Conservation (phyloP, 2,888 invertebrate genomes). For the Dicycla oo region DNA sequence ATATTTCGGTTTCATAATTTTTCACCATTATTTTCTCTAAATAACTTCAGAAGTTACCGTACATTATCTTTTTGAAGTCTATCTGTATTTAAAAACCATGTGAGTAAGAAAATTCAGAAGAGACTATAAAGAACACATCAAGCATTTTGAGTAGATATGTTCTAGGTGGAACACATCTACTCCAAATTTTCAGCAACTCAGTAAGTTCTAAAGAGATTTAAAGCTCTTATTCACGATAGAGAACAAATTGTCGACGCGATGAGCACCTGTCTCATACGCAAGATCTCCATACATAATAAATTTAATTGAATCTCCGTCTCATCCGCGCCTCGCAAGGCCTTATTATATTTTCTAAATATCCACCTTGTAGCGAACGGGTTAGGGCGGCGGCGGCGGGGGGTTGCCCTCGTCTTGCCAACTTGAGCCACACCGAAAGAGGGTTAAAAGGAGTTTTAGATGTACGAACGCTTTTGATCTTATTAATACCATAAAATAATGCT, state of each 20-base stretch:
- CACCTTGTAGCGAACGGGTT: constrained; percentile 84
- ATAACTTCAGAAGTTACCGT: neutral
- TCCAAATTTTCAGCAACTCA: constrained; percentile 18
- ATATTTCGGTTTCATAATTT: neutral
- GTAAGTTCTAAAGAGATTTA: constrained; percentile 68
- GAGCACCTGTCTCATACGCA: constrained; percentile 85
- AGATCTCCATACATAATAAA: constrained; percentile 90
- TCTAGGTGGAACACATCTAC: constrained; percentile 25
- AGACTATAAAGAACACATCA: constrained; percentile 20
- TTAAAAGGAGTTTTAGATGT: constrained; percentile 91
- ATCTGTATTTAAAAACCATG: neutral
- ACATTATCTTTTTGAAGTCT: neutral
- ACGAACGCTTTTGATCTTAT: constrained; percentile 94
- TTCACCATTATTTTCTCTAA: neutral
- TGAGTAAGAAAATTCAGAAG: neutral
- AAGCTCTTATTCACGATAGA: constrained; percentile 74
- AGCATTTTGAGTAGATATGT: no score
- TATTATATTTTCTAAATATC: constrained; percentile 89
- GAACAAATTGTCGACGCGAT: constrained; percentile 85
- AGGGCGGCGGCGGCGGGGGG: constrained; percentile 69
- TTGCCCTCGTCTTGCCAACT: constrained; percentile 90
- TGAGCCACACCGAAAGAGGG: constrained; percentile 87
- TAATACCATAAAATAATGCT: constrained; percentile 94
- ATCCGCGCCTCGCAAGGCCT: constrained; percentile 84
- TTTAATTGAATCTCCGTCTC: constrained; percentile 90